Percentiles rank a stretch among this genome's conserved stretches.
Evolutionary conservation across 1,140 invertebrate genomes (phyloP).

Genomic region (Ruditapes philippinarum): DNA sequence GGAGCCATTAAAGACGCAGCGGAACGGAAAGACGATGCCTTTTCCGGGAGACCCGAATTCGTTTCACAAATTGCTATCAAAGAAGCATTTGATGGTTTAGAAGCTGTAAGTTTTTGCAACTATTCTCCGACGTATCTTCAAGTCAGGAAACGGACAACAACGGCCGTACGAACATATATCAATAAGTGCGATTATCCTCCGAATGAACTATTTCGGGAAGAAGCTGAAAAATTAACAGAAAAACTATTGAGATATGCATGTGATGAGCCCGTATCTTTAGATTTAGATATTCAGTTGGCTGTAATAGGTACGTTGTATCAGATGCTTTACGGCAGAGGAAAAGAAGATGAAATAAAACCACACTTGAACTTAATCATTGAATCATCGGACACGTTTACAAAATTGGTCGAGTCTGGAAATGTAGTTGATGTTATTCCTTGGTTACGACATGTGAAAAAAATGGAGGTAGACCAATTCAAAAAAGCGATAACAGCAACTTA

Average conservation of each 20-base stretch:
- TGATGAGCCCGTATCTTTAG: background rate
- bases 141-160: background rate
- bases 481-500: too few relatives aligned
- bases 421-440: background rate
- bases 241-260: background rate
- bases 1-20: too few relatives aligned
- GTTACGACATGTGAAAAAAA: too few relatives aligned
- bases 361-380: too few relatives aligned
- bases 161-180: background rate
- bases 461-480: too few relatives aligned
- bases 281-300: background rate
- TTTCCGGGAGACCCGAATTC: conserved; percentile 66
- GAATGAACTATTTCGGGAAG: too few relatives aligned
- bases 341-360: too few relatives aligned
- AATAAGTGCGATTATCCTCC: too few relatives aligned
- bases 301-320: background rate
- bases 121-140: background rate
- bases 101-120: background rate
- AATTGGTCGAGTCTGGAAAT: background rate
- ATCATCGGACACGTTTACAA: background rate
- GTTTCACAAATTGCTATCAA: background rate
- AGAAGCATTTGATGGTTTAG: background rate
- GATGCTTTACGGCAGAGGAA: too few relatives aligned
- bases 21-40: conserved; percentile 37
- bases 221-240: too few relatives aligned